Base-by-base conservation (phyloP, 2,888 invertebrate genomes). In the Fabriciana adippe region DNA sequence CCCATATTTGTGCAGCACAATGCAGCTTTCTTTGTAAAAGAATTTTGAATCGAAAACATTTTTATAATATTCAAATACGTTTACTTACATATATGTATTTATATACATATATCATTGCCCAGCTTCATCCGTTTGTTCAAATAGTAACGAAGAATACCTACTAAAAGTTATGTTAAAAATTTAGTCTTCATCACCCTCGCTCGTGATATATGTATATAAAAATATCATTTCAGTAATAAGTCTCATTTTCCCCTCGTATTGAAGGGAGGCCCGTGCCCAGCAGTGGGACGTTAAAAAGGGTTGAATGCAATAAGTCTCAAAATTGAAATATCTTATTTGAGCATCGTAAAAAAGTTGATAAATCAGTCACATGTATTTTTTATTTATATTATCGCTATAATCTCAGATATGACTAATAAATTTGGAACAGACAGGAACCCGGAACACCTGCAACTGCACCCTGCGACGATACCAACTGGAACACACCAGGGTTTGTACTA, bases 371-470 rank as follows among this genome's bases (percentile, higher is more conserved):
- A 6, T 41, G 35, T 41, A 11, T 6, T 11, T 56, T 14, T 5
- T 50, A n/a, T 51, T 57, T 57, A 18, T 6, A 16, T n/a, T 15
- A 14, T 6, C n/a, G 16, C 31, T 3, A 51, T 35, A 62, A 55
- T 64, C 64, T 66, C 61, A 47, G 62, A 63, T 64, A 61, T 63
- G 62, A 68, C 70, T 68, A 59, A 68, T 70, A 8, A 53, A 70
- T 78, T 77, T 69, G 6, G 51, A 67, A 72, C 69, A 72, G 71
- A 69, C 71, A 72, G 71, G 84, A 81, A 70, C 91, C 88, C 77
- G 90, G 88, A 74, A 92, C 91, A 6, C 90, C 91, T 0, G 89
- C 91, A 0, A 92, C 92, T 4, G 89, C 87, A 6, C 73, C 86
- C 45, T 92, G 91, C 72, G 91, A 88, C 64, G 80, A 84, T 61